Conservation (phyloP, 1,140 invertebrate genomes). For the Homalodisca vitripennis region DNA sequence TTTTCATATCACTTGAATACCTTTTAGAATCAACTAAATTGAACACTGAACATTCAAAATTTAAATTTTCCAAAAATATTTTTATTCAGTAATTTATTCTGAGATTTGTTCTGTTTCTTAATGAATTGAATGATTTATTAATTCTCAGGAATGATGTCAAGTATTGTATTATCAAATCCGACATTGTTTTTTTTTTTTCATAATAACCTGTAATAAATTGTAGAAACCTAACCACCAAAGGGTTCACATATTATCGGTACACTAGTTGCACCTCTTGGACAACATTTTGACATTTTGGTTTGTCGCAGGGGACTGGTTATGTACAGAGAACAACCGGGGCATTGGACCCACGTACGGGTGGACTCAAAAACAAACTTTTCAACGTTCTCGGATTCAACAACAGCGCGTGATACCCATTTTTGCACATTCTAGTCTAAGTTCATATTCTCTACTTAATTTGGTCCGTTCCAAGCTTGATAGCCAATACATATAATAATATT, state of each 20-base stretch:
- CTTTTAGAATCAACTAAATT: no score
- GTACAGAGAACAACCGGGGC: constrained; percentile 46
- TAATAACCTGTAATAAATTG: neutral
- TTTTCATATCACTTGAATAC: no score
- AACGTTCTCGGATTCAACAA: constrained; percentile 55
- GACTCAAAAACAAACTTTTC: constrained; percentile 62
- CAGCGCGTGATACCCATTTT: constrained; percentile 21
- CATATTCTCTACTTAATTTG: constrained; percentile 13
- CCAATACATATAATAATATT: no score
- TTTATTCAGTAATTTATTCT: no score
- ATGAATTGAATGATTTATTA: no score
- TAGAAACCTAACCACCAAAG: constrained; percentile 7
- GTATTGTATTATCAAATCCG: neutral
- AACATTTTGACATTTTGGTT: constrained; percentile 33
- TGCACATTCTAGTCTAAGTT: constrained; percentile 13
- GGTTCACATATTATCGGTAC: neutral
- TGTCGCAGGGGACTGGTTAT: constrained; percentile 46
- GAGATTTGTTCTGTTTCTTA: no score
- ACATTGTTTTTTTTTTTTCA: neutral
- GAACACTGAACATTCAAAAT: no score
- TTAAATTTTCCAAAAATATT: no score
- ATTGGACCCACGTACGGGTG: constrained; percentile 49
- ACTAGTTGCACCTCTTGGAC: constrained; percentile 1
- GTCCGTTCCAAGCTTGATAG: no score
- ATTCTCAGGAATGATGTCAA: no score